Evolutionary conservation across 2,797 vertebrate species (phyloP), one percentile per base, ranked within the genome.

Genomic region (Anguilla pacifica): DNA sequence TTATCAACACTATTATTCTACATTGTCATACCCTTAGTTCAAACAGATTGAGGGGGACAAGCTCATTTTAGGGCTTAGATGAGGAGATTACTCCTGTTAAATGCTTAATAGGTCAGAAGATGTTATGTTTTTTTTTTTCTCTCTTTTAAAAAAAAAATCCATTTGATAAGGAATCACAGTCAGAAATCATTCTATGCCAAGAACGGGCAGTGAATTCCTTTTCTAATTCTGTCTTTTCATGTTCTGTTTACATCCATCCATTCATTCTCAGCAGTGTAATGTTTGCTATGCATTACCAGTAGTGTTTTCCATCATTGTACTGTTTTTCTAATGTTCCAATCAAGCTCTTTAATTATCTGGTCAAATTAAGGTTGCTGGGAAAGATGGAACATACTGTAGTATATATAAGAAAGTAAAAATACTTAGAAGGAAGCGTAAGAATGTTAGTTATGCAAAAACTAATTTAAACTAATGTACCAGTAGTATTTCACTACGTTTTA

Each of bases 211-310:
- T 31, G 31, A 87, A 46, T 51, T 87, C 61, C 74, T 87, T 55
- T 84, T 82, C 19, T 22, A n/a, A 49, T 82, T 53, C 46, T 53
- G 81, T 59, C 3, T 87, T 53, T 13, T 53, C 43, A 53, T 53
- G 51, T 53, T 53, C 51, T 53, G 51, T 53, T 67, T 25, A 55
- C 51, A 39, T 57, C 49, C 64, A 84, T 74, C 28, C 46, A 82
- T 61, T 85, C 53, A 5, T 90, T 89, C 0, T 72, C 84, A 86
- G 86, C 83, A 88, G 15, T 92, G 86, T 89, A 88, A 35, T 91
- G 0, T 91, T 88, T 88, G 89, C 88, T 91, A 87, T 92, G 90
- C 89, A 93, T 93, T 61, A 84, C n/a, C 70, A 57, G 89, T 89
- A 35, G 87, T 35, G 86, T 89, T 89, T 87, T 79, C 49, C 49